Evolutionary conservation across 1,140 invertebrate genomes (phyloP).

Genomic region (Triops cancriformis): DNA sequence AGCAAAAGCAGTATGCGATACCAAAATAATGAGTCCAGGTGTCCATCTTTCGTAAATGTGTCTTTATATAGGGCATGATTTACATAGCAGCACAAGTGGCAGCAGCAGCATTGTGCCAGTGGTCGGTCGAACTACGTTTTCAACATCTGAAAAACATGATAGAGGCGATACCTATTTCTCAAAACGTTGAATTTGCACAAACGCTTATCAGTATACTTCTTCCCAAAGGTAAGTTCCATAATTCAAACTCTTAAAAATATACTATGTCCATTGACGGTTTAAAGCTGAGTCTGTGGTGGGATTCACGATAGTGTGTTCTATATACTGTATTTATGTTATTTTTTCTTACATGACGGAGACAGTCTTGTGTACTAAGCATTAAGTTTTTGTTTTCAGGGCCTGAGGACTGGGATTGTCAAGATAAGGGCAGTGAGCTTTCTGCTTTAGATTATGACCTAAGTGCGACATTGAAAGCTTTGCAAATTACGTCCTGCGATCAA

Average conservation of each 20-base stretch:
- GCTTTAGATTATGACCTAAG: neutral
- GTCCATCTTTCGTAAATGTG: neutral
- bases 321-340: neutral
- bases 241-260: no score
- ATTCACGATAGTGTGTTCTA: neutral
- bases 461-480: neutral
- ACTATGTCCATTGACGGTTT: no score
- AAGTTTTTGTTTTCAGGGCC: neutral
- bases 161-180: neutral
- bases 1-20: neutral
- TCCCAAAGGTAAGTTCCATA: neutral
- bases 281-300: no score
- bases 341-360: neutral
- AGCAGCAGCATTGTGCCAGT: neutral
- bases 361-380: neutral
- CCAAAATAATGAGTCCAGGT: neutral
- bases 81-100: neutral
- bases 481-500: neutral
- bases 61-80: neutral
- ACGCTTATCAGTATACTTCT: neutral
- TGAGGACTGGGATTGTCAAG: neutral
- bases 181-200: neutral
- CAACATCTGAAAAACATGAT: neutral
- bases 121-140: neutral
- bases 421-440: neutral